These are phyloP conservation scores for Chrysopa pallens DNA, from an alignment of 1,140 invertebrate species.

Conservation along the genomic window DNA sequence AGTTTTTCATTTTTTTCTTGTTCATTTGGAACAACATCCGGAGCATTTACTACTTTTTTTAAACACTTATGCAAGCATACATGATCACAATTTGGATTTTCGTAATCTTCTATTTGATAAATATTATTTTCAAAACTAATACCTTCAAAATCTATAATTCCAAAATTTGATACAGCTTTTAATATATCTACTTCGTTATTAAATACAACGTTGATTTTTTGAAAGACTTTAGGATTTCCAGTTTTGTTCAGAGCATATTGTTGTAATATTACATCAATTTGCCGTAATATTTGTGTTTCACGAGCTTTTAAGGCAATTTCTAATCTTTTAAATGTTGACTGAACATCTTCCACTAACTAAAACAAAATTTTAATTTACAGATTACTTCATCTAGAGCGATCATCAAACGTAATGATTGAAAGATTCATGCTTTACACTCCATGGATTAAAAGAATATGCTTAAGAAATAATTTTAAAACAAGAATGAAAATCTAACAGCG, in stretches of 20 bases:
- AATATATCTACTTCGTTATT: neutral
- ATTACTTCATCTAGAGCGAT: too few relatives aligned
- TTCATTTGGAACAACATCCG: too few relatives aligned
- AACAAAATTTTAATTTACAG: neutral
- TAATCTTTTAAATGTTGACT: slow-evolving; percentile 3
- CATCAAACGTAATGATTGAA: too few relatives aligned
- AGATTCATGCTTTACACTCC: too few relatives aligned
- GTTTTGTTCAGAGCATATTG: slow-evolving; percentile 4
- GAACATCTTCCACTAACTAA: neutral
- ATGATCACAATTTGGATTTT: slow-evolving; percentile 1
- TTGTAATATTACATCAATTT: slow-evolving; percentile 7
- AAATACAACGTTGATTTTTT: neutral
- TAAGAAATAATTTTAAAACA: too few relatives aligned
- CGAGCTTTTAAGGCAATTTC: slow-evolving; percentile 7
- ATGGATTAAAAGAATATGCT: too few relatives aligned
- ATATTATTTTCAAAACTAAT: neutral
- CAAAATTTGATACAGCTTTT: neutral
- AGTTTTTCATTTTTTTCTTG: neutral
- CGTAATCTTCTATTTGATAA: slow-evolving; percentile 1
- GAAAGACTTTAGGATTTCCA: neutral
- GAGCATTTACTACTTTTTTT: neutral
- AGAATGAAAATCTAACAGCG: too few relatives aligned
- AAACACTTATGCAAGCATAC: neutral
- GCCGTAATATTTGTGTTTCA: slow-evolving; percentile 5
- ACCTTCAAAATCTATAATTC: neutral